Conservation (phyloP, 2,797 vertebrate species). For the Melanotaenia nigrans region DNA sequence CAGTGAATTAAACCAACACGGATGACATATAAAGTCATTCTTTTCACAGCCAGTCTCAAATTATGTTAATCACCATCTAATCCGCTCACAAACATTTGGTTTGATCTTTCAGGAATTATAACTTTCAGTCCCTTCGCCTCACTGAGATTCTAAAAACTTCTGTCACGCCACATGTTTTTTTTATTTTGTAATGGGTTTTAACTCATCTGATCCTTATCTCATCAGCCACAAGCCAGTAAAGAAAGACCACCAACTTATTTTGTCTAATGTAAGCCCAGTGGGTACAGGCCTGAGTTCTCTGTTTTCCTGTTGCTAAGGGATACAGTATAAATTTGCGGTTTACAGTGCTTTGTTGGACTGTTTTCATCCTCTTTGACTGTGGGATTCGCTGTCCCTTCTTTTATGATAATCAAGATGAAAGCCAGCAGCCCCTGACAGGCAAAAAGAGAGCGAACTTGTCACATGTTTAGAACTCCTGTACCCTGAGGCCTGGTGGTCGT, state of each 20-base stretch:
- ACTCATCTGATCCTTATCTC: conserved; percentile 62
- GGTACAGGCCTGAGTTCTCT: conserved; percentile 33
- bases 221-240: conserved; percentile 40
- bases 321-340: conserved; percentile 46
- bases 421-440: conserved; percentile 28
- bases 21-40: conserved; percentile 20
- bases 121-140: conserved; percentile 30
- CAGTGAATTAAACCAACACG: neutral
- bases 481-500: conserved; percentile 23
- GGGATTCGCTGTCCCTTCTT: conserved; percentile 54
- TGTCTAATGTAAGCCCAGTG: conserved; percentile 22
- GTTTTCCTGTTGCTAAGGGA: conserved; percentile 45
- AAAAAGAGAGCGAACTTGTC: conserved; percentile 39
- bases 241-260: conserved; percentile 63
- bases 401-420: conserved; percentile 46
- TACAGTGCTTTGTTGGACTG: conserved; percentile 43
- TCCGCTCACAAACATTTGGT: conserved; percentile 22
- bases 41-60: conserved; percentile 12
- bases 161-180: conserved; percentile 59
- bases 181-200: conserved; percentile 58
- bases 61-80: conserved; percentile 22
- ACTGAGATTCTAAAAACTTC: conserved; percentile 41
- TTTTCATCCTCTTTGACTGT: conserved; percentile 49
- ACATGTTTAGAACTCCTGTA: conserved; percentile 51
- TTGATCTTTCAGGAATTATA: conserved; percentile 46